Evolutionary conservation across 2,797 vertebrate species (phyloP).

Genomic region (Cyclopterus lumpus): DNA sequence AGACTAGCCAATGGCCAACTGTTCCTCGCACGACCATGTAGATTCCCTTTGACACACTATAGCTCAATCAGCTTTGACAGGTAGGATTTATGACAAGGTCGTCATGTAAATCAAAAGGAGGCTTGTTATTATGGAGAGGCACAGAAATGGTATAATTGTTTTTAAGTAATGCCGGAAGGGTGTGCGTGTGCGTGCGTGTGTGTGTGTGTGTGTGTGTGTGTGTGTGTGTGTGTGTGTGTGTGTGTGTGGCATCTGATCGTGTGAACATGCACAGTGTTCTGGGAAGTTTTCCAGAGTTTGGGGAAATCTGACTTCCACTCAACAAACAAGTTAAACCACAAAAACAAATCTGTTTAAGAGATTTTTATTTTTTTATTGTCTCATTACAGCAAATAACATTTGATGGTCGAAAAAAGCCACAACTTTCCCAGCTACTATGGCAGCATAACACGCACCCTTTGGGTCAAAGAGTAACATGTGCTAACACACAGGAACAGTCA

Average conservation of each 20-base stretch:
- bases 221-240: slow-evolving; percentile 18
- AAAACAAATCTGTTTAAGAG: slow-evolving; percentile 64
- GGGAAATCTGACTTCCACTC: slow-evolving; percentile 73
- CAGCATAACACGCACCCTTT: slow-evolving; percentile 51
- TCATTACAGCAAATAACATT: slow-evolving; percentile 67
- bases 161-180: slow-evolving; percentile 65
- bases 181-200: slow-evolving; percentile 19
- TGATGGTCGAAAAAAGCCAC: slow-evolving; percentile 54
- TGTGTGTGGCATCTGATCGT: slow-evolving; percentile 55
- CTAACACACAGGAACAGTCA: slow-evolving; percentile 36
- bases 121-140: slow-evolving; percentile 72
- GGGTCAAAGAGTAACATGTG: slow-evolving; percentile 45
- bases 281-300: slow-evolving; percentile 73
- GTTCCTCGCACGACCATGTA: slow-evolving; percentile 33
- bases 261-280: slow-evolving; percentile 62
- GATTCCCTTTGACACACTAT: slow-evolving; percentile 56
- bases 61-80: slow-evolving; percentile 64
- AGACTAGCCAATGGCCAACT: slow-evolving; percentile 52
- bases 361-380: slow-evolving; percentile 50
- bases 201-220: slow-evolving; percentile 15
- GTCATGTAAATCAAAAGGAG: slow-evolving; percentile 65
- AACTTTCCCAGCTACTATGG: slow-evolving; percentile 61
- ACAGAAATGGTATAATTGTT: slow-evolving; percentile 74
- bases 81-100: slow-evolving; percentile 58
- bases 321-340: slow-evolving; percentile 70